Evolutionary conservation across 2,797 vertebrate species (phyloP).

Genomic region (Perodicticus potto): DNA sequence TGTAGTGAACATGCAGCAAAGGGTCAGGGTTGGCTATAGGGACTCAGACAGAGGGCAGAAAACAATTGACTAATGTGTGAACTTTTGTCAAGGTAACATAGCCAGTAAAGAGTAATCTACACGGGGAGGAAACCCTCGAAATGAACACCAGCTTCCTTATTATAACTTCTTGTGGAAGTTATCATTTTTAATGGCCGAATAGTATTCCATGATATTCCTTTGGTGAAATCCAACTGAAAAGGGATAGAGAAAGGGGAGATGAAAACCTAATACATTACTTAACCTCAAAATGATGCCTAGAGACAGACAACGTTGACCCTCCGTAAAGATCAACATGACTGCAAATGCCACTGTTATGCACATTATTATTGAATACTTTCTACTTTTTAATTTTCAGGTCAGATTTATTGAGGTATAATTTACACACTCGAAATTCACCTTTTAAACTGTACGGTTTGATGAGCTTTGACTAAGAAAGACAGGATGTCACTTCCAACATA

Average conservation of each 20-base stretch:
- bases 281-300: neutral
- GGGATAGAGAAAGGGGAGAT: neutral
- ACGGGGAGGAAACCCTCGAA: neutral
- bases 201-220: no score
- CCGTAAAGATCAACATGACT: neutral
- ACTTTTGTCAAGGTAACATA: neutral
- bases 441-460: neutral
- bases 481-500: neutral
- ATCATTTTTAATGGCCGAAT: no score
- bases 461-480: neutral
- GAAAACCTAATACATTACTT: neutral
- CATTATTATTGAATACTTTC: neutral
- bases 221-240: neutral
- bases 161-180: neutral
- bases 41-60: neutral
- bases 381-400: neutral
- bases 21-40: neutral
- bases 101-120: neutral
- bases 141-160: neutral
- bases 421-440: neutral
- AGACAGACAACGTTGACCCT: neutral
- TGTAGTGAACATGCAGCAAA: neutral
- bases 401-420: neutral
- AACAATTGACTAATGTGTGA: neutral
- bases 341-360: neutral